Conservation (phyloP, 2,888 invertebrate genomes). For the Allolobophora icterica region DNA sequence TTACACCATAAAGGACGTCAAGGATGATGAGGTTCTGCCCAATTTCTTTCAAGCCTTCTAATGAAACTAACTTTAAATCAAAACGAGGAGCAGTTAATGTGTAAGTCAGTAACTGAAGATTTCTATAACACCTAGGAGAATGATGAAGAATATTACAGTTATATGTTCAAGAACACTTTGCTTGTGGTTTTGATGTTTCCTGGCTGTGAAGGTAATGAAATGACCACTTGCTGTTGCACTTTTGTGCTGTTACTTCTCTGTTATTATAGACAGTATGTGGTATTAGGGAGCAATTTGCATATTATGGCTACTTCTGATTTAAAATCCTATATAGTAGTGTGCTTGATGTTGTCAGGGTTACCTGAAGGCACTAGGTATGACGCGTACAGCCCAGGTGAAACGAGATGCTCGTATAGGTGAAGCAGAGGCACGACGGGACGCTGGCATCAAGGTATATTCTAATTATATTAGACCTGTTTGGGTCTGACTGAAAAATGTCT, state of each 20-base stretch:
- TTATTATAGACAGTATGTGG: neutral
- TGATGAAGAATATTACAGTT: neutral
- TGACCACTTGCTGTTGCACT: neutral
- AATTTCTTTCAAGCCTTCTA: neutral
- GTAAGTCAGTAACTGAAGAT: neutral
- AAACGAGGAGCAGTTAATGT: neutral
- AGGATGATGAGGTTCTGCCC: slow-evolving; percentile 63
- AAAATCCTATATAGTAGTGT: neutral
- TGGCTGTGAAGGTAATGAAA: neutral
- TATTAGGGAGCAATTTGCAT: neutral
- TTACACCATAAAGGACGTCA: slow-evolving; percentile 66
- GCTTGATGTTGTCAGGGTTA: slow-evolving; percentile 71
- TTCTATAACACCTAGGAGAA: neutral
- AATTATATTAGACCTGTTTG: too few relatives aligned
- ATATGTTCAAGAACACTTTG: neutral
- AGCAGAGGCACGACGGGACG: slow-evolving; percentile 87
- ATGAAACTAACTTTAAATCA: neutral
- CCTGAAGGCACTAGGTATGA: slow-evolving; percentile 80
- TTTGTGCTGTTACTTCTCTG: neutral
- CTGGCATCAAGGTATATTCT: slow-evolving; percentile 76
- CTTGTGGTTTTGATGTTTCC: neutral
- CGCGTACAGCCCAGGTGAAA: slow-evolving; percentile 64
- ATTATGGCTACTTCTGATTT: neutral
- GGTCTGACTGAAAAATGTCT: too few relatives aligned
- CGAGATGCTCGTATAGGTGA: slow-evolving; percentile 94